A percentile compares a stretch with the other conserved stretches of the same genome.
phyloP scores from a whole-genome alignment of 2,113 vertebrate species.

The Colinus virginianus region DNA sequence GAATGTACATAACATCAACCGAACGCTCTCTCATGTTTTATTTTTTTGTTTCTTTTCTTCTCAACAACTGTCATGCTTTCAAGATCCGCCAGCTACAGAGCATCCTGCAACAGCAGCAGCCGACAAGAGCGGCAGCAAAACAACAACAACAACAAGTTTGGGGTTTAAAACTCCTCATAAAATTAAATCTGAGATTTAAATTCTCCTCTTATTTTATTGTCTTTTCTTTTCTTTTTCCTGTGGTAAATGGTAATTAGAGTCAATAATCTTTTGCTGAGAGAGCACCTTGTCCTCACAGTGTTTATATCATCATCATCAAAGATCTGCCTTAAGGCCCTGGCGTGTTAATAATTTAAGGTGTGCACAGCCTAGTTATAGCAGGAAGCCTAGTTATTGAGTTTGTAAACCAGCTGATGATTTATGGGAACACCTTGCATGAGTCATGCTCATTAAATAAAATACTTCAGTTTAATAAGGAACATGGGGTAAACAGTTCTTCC shows the following conservation, averaged over 20 bases:
- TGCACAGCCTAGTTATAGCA: constrained; percentile 92
- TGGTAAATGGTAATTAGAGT: constrained; percentile 96
- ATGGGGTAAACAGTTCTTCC: constrained; percentile 82
- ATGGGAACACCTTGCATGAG: constrained; percentile 95
- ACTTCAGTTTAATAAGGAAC: constrained; percentile 88
- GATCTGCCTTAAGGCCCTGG: constrained; percentile 94
- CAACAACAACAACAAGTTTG: constrained; percentile 57
- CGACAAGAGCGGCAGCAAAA: not conserved
- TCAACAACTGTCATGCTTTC: constrained; percentile 72
- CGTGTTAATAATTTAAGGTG: constrained; percentile 99
- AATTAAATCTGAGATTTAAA: constrained; percentile 86
- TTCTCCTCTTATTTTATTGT: constrained; percentile 82
- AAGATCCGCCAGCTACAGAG: constrained; percentile 62
- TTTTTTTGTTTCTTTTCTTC: constrained; percentile 67
- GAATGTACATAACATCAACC: constrained; percentile 60
- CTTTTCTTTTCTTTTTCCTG: constrained; percentile 85
- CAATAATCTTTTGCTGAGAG: constrained; percentile 98
- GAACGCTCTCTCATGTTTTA: constrained; percentile 61
- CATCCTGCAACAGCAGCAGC: constrained; percentile 26
- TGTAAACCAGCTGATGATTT: constrained; percentile 98
- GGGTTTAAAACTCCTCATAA: constrained; percentile 79
- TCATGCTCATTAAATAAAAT: constrained; percentile 95
- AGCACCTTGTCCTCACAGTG: constrained; percentile 95
- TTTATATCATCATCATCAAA: constrained; percentile 96
- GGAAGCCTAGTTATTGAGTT: constrained; percentile 98